Conservation (phyloP, 2,113 vertebrate genomes). For the Cephalopholis sonnerati region DNA sequence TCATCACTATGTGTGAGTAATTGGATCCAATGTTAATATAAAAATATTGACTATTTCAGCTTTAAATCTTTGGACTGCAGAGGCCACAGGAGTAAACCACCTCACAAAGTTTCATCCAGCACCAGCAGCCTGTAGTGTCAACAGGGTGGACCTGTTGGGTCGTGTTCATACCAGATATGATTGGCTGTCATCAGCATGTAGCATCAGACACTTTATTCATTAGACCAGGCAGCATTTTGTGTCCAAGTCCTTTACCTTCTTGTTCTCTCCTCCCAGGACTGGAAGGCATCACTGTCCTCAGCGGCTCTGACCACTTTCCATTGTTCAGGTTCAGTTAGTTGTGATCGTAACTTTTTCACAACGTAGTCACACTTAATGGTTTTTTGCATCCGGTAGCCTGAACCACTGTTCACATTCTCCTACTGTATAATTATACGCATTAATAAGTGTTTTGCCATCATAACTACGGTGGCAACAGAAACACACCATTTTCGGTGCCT, state of each 20-base stretch:
- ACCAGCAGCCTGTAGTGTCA: slow-evolving; percentile 28
- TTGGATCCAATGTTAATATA: neutral
- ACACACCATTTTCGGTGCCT: slow-evolving; percentile 18
- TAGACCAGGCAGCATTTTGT: slow-evolving; percentile 25
- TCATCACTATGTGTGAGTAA: neutral
- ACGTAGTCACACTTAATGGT: neutral
- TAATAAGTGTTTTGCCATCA: slow-evolving; percentile 22
- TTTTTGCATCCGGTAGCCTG: neutral
- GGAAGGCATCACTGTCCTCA: neutral
- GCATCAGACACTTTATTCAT: slow-evolving; percentile 4
- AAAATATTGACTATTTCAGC: slow-evolving; percentile 1
- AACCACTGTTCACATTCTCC: slow-evolving; percentile 41
- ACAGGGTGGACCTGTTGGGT: slow-evolving; percentile 33
- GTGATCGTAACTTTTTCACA: slow-evolving; percentile 19
- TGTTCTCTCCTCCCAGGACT: neutral
- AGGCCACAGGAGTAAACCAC: slow-evolving; percentile 7
- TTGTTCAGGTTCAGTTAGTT: neutral
- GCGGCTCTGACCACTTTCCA: neutral
- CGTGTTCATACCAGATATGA: slow-evolving; percentile 36
- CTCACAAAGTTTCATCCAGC: slow-evolving; percentile 16
- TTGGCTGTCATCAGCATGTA: slow-evolving; percentile 24
- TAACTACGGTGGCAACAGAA: neutral
- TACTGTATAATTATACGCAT: slow-evolving; percentile 6
- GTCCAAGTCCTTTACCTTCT: neutral
- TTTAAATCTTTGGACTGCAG: slow-evolving; percentile 20